Conservation (phyloP, 2,113 vertebrate species). For the Maccullochella peelii region DNA sequence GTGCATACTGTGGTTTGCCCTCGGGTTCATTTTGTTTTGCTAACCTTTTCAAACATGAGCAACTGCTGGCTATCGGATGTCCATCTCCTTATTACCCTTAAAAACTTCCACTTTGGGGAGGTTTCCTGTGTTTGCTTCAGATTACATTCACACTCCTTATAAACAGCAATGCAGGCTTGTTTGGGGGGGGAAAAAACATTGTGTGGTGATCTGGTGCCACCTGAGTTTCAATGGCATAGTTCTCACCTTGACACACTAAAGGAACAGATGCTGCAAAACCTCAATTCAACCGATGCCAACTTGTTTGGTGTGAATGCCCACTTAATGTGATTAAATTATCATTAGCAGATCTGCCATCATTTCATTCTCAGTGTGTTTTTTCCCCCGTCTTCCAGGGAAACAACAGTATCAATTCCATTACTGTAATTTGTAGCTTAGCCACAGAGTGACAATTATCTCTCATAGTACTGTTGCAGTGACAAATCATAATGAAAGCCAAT, state of each 20-base stretch:
- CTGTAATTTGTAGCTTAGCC: conserved; percentile 35
- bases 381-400: conserved; percentile 28
- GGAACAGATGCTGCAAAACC: conserved; percentile 19
- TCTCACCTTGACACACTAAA: conserved; percentile 39
- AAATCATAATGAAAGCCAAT: conserved; percentile 31
- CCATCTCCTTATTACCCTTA: conserved; percentile 54
- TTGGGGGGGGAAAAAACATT: background rate
- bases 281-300: conserved; percentile 9
- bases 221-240: background rate
- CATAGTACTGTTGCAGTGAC: conserved; percentile 8
- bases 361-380: conserved; percentile 19
- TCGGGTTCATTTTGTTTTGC: conserved; percentile 66
- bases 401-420: conserved; percentile 32
- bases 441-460: conserved; percentile 34
- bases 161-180: conserved; percentile 35
- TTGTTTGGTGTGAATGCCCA: background rate
- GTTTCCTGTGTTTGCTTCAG: conserved; percentile 59
- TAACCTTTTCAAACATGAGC: conserved; percentile 70
- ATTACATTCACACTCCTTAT: conserved; percentile 31
- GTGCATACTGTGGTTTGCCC: conserved; percentile 42
- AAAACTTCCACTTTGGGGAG: conserved; percentile 46
- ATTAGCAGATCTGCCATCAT: conserved; percentile 32
- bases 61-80: conserved; percentile 62
- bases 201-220: conserved; percentile 12
- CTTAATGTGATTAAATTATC: conserved; percentile 32